Evolutionary conservation across 2,113 vertebrate genomes (phyloP), one percentile per base, ranked within the genome.

Genomic region (Neotoma lepida): DNA sequence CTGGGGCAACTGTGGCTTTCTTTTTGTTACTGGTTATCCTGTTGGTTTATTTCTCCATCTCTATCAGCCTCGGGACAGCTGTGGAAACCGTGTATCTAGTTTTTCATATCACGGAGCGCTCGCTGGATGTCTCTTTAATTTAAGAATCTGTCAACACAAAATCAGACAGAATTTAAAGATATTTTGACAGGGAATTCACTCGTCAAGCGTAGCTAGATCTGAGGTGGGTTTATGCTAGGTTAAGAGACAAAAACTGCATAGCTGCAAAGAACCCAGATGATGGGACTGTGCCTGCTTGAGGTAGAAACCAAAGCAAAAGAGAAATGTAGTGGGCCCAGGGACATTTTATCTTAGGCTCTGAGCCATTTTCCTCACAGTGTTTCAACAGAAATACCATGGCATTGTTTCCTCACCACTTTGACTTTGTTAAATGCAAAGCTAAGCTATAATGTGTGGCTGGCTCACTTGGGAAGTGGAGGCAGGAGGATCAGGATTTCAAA

Each of bases 131-230:
- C 22, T 86, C 35, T 88, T 64, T 87, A 71, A 39, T 46, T 86
- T 66, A 86, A 68, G 85, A 61, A 77, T 44, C 73, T 28, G 35
- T 96, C 18, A 63, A 33, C 13, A 35, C 9, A 18, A 58, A 85
- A 26, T 61, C 44, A 64, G 15, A 28, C 0, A 58, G 20, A 26
- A 2, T 64, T 89, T 35, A 49, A 81, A 96, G 61, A 39, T 22
- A 91, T 28, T 90, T 68, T 77, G 68, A 80, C 71, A 15, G 13
- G 86, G 84, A 95, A 81, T 41, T 77, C 70, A 80, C 33, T 84
- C 56, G 70, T 35, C 5, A n/a, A 78, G 41, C 49, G 58, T 33
- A 82, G 41, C 17, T 51, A 56, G 17, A 90, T 35, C 41, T 73
- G 41, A 24, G 7, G n/a, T 84, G 46, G 9, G 9, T 20, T 93